A percentile compares a stretch with the other conserved stretches of the same genome.
Evolutionary conservation across 2,888 invertebrate genomes (phyloP).

Genomic region (Psylliodes chrysocephalus): DNA sequence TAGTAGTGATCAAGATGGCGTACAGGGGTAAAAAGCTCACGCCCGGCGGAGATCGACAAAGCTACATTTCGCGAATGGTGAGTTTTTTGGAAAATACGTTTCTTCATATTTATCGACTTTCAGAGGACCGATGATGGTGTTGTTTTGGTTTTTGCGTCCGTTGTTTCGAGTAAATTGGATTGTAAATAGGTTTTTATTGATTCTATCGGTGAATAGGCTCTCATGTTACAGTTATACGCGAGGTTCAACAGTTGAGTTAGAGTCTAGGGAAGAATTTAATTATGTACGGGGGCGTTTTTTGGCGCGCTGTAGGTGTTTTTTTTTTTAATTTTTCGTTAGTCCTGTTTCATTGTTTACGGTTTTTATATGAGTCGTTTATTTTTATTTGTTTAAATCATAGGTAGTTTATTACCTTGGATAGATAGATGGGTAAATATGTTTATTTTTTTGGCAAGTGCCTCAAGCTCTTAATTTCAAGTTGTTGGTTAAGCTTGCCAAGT

Average conservation of each 20-base stretch:
- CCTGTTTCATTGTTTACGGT: too few species aligned
- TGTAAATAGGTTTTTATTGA: constrained; percentile 25
- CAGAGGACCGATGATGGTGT: not conserved
- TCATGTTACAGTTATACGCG: constrained; percentile 13
- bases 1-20: constrained; percentile 59
- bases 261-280: constrained; percentile 2
- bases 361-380: too few species aligned
- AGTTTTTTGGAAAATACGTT: constrained; percentile 40
- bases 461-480: too few species aligned
- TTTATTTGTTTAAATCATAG: too few species aligned
- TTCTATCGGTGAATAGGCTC: constrained; percentile 9
- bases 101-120: not conserved
- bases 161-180: not conserved
- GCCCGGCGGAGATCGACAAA: constrained; percentile 51
- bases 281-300: not conserved
- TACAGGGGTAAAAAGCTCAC: constrained; percentile 54
- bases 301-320: too few species aligned
- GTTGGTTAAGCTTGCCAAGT: too few species aligned
- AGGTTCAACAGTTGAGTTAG: constrained; percentile 20
- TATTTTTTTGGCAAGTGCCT: too few species aligned
- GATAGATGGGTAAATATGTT: too few species aligned
- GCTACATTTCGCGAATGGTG: constrained; percentile 60
- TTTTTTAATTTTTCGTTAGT: too few species aligned
- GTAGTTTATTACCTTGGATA: too few species aligned
- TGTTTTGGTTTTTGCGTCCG: not conserved